phyloP scores from a whole-genome alignment of 2,888 invertebrate species.

The Heliconius ethilla region DNA sequence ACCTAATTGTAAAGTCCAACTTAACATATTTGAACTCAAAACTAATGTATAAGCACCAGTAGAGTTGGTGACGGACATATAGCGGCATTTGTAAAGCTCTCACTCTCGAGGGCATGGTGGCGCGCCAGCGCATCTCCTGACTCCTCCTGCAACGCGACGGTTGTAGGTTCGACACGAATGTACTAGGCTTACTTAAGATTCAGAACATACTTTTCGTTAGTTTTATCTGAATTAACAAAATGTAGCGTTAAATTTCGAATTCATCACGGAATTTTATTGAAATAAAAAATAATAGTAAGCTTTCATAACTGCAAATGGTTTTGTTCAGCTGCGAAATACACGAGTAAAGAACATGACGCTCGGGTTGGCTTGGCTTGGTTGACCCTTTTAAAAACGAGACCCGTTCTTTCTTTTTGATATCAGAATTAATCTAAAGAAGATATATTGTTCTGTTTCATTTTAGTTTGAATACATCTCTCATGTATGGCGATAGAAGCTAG shows the following conservation, averaged over 20 bases:
- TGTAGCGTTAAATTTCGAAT: not conserved
- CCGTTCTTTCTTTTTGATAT: not conserved
- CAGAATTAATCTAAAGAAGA: not conserved
- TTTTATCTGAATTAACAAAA: not conserved
- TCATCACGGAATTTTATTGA: too few species aligned
- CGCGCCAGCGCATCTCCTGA: too few species aligned
- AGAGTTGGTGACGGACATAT: conserved; percentile 26
- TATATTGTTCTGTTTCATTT: not conserved
- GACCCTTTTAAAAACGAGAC: not conserved
- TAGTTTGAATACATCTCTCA: not conserved
- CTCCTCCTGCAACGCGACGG: not conserved
- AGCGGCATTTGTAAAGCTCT: conserved; percentile 30
- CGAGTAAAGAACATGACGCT: conserved; percentile 15
- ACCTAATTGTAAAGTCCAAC: not conserved
- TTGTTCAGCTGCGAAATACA: conserved; percentile 2
- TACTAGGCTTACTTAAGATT: too few species aligned
- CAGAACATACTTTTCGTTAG: too few species aligned
- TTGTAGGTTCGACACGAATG: not conserved
- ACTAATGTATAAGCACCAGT: not conserved
- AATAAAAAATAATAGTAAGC: not conserved
- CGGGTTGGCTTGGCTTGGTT: not conserved
- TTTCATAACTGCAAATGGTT: conserved; percentile 1
- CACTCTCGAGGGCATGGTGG: too few species aligned
- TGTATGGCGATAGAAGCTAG: too few species aligned
- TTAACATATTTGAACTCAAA: not conserved